Percentiles rank a stretch among this genome's conserved stretches.
Conservation (phyloP, 2,113 vertebrate genomes). For the Tragelaphus scriptus region DNA sequence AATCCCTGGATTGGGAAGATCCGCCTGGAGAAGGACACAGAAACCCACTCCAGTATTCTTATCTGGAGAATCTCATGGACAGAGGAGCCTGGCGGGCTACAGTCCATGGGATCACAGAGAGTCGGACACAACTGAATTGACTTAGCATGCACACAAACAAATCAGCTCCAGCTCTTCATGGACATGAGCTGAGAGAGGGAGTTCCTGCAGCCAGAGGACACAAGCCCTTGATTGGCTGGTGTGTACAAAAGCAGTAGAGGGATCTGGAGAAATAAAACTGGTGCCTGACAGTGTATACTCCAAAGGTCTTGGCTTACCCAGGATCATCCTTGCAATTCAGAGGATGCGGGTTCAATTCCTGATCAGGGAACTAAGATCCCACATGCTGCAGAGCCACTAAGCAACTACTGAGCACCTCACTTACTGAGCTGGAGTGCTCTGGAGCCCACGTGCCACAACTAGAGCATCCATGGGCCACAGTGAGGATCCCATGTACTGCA, state of each 20-base stretch:
- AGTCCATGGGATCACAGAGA: background rate
- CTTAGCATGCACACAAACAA: background rate
- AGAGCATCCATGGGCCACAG: background rate
- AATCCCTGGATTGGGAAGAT: background rate
- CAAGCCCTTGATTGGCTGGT: background rate
- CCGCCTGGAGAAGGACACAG: background rate
- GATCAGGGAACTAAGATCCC: background rate
- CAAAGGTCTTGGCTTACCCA: background rate
- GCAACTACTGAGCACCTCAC: background rate
- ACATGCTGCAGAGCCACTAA: background rate
- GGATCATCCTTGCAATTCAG: background rate
- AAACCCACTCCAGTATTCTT: background rate
- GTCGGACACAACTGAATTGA: background rate
- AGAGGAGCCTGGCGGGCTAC: rapidly evolving
- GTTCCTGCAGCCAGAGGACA: background rate
- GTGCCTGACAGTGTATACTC: background rate
- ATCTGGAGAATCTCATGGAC: background rate
- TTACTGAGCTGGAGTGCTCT: background rate
- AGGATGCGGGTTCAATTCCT: background rate
- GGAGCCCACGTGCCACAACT: background rate
- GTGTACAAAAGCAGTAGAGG: background rate
- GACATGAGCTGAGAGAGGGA: rapidly evolving
- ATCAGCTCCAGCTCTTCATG: background rate
- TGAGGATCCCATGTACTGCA: background rate
- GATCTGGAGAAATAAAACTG: background rate